phyloP scores from a whole-genome alignment of 1,140 invertebrate species.

The Cydia pomonella region DNA sequence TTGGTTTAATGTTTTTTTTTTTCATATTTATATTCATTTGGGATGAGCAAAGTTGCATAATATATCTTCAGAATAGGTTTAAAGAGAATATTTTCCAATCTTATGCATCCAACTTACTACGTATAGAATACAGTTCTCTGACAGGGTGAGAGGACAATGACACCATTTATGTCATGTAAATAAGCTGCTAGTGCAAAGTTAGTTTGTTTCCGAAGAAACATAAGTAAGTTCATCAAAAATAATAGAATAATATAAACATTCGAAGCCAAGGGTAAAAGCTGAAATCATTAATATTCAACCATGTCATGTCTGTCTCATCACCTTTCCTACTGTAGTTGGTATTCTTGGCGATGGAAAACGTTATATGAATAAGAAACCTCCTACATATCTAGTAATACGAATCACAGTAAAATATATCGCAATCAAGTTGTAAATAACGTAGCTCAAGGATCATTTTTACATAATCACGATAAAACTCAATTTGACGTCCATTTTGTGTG shows the following conservation, averaged over 20 bases:
- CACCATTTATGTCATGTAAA: slow-evolving; percentile 57
- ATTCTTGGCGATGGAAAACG: background rate
- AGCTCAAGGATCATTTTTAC: slow-evolving; percentile 55
- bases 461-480: slow-evolving; percentile 74
- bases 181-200: slow-evolving; percentile 35
- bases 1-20: background rate
- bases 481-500: slow-evolving; percentile 76
- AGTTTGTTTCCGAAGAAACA: background rate
- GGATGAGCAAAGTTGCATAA: background rate
- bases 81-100: background rate
- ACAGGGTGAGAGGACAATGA: slow-evolving; percentile 55
- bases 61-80: background rate
- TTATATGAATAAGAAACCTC: background rate
- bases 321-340: background rate
- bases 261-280: background rate
- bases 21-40: background rate
- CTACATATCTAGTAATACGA: background rate
- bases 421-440: background rate
- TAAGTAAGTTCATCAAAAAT: background rate
- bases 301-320: slow-evolving; percentile 4
- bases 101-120: background rate
- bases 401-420: background rate
- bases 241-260: background rate
- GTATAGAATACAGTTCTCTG: background rate
- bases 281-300: slow-evolving; percentile 1